Evolutionary conservation across 2,888 invertebrate genomes (phyloP), one percentile per base, ranked within the genome.

Genomic region (Philereme transversata): DNA sequence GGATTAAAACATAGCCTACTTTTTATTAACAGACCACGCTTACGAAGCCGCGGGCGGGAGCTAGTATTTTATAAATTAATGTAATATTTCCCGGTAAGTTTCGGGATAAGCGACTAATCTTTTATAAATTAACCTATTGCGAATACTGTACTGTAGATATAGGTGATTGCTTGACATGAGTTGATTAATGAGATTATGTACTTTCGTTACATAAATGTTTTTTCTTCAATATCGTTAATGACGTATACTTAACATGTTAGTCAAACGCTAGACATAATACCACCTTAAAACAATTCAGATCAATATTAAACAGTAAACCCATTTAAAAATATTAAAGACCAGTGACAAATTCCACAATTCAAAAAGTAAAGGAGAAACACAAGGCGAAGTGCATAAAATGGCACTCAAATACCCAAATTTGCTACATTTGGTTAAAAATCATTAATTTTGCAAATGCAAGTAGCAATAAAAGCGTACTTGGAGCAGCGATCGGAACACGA

Each of bases 401-500:
- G 6, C 5, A 36, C n/a, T 41, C 22, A 43, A 60, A 50, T 55
- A 50, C 35, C 9, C 45, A 50, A 55, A 55, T 45, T 51, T 53
- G 51, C 59, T 57, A 57, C 22, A 48, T 58, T 55, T 38, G 47
- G 47, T 40, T 43, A n/a, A 52, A 51, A 55, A 50, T 34, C 10
- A 52, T 44, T 22, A 59, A 60, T 60, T 63, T 61, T 53, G 54
- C 53, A 57, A 65, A 56, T 67, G 61, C 54, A 58, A 57, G 49
- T 49, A 49, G 57, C 60, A 60, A 62, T 62, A 60, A 58, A n/a
- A 49, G 45, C 41, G 60, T 43, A 50, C 44, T 65, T 65, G 65
- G 66, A 69, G 57, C 56, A 65, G 55, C 40, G 65, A 65, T 68
- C 60, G 63, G 69, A 66, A 63, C 62, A 52, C 76, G 79, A 79